phyloP scores from a whole-genome alignment of 2,888 invertebrate genomes.

The Athalia cordata region DNA sequence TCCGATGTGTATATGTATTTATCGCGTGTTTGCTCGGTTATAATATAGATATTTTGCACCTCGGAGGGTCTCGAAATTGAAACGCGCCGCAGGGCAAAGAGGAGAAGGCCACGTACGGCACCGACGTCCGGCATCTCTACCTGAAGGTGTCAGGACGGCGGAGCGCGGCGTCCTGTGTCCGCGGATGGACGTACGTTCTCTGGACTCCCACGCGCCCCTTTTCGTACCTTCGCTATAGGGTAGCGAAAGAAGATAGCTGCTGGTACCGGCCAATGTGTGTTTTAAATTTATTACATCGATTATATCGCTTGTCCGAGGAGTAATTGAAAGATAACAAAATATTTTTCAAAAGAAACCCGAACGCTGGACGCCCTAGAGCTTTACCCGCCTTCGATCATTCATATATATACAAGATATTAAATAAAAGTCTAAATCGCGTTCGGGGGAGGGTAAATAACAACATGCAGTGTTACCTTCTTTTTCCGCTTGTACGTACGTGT shows the following conservation, averaged over 20 bases:
- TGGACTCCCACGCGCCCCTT: constrained; percentile 15
- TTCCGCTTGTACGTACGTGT: too few species aligned
- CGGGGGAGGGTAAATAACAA: too few species aligned
- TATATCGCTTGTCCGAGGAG: constrained; percentile 30
- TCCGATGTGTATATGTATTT: background rate
- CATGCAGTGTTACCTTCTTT: too few species aligned
- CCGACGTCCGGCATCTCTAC: constrained; percentile 32
- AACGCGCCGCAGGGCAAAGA: constrained; percentile 51
- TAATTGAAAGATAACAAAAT: constrained; percentile 48
- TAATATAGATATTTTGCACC: constrained; percentile 61
- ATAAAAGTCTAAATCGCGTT: too few species aligned
- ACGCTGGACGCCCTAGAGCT: background rate
- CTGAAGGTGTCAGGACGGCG: constrained; percentile 37
- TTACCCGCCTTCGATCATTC: too few species aligned
- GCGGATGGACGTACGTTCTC: background rate
- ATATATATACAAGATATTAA: too few species aligned
- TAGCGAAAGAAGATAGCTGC: constrained; percentile 22
- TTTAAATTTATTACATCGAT: constrained; percentile 42
- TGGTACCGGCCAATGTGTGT: background rate
- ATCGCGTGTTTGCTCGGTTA: constrained; percentile 48
- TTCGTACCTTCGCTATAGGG: constrained; percentile 17
- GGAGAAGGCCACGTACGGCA: background rate
- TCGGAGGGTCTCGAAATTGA: constrained; percentile 61
- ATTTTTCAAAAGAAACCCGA: constrained; percentile 31
- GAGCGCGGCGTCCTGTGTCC: background rate